Base-by-base conservation (phyloP, 2,113 vertebrate genomes). In the Upupa epops region DNA sequence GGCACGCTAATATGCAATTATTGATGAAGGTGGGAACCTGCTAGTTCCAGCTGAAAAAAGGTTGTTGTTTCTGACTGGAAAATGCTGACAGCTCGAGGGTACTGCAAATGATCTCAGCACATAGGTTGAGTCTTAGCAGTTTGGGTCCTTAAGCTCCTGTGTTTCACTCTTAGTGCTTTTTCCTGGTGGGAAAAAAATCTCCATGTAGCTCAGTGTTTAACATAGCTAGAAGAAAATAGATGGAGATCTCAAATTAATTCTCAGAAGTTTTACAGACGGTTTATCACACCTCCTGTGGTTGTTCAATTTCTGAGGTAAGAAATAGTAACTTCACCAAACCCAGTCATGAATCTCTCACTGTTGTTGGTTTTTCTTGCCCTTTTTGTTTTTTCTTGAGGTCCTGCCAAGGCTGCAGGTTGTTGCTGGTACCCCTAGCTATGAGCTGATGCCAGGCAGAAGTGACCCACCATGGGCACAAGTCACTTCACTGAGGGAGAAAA, bases 191-290 rank as follows among this genome's bases (percentile, higher is more conserved):
- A 66, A 70, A 90, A 64, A 89, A 82, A 78, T 18, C 20, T 86
- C 46, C 20, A 29, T 42, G 88, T 76, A 90, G 11, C 18, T 89
- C 76, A 34, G 12, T 4, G 6, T 46, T 87, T 86, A 65, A 52
- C 76, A 78, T 36, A 51, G 22, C 31, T 25, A 25, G 78, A 93
- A 93, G 66, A 96, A 96, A 94, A 63, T 86, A 81, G 81, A 90
- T 46, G 2, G 3, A 90, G 73, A 84, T 52, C 42, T 84, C 63
- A 88, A 93, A 95, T 83, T 94, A 92, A 81, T 86, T 90, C 88
- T 92, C 76, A 78, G 78, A 94, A 91, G 61, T 65, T 93, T 95
- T 94, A 51, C 94, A 93, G 83, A 88, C 94, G 86, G 82, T 88
- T 94, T 89, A 71, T 90, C 88, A 78, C 17, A 72, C 90, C 92